A percentile compares a stretch with the other conserved stretches of the same genome.
phyloP scores from a whole-genome alignment of 2,888 invertebrate species.

The Cheiracanthium punctorium region DNA sequence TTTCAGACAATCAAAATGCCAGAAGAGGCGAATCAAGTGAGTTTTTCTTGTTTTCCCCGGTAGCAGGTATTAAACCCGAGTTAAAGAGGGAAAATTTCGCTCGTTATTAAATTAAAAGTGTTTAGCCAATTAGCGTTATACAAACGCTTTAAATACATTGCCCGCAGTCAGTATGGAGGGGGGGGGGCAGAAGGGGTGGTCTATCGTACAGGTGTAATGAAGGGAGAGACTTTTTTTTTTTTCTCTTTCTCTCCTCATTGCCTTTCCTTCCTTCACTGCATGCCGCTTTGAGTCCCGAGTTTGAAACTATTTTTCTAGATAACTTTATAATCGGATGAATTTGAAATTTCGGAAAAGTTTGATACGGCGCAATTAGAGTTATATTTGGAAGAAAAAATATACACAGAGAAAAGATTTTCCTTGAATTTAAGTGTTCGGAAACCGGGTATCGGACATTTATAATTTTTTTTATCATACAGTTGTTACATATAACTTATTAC shows the following conservation, averaged over 20 bases:
- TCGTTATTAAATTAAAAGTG: slow-evolving; percentile 69
- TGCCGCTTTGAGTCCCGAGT: not conserved
- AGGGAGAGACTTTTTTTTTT: not conserved
- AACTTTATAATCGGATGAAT: not conserved
- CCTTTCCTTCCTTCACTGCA: not conserved
- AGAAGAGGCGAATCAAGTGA: slow-evolving; percentile 40
- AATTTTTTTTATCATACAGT: too few species aligned
- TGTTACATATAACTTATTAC: too few species aligned
- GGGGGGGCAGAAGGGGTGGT: not conserved
- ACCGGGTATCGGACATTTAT: too few species aligned
- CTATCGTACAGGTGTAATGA: slow-evolving; percentile 1
- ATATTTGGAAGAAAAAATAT: too few species aligned
- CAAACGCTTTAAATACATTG: slow-evolving; percentile 52
- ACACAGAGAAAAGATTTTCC: too few species aligned
- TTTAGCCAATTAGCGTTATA: slow-evolving; percentile 66
- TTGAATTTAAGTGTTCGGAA: too few species aligned
- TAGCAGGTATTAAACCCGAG: slow-evolving; percentile 27
- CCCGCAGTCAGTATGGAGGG: slow-evolving; percentile 16
- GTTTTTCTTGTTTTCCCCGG: slow-evolving; percentile 41
- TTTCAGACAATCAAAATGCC: slow-evolving; percentile 62
- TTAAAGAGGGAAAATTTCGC: slow-evolving; percentile 49
- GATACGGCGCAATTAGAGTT: too few species aligned
- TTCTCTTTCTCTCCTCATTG: not conserved
- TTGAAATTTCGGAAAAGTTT: too few species aligned
- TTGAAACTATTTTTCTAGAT: slow-evolving; percentile 2